A percentile compares a stretch with the other conserved stretches of the same genome.
Evolutionary conservation across 2,797 vertebrate species (phyloP).

Genomic region (Hylomyscus alleni): DNA sequence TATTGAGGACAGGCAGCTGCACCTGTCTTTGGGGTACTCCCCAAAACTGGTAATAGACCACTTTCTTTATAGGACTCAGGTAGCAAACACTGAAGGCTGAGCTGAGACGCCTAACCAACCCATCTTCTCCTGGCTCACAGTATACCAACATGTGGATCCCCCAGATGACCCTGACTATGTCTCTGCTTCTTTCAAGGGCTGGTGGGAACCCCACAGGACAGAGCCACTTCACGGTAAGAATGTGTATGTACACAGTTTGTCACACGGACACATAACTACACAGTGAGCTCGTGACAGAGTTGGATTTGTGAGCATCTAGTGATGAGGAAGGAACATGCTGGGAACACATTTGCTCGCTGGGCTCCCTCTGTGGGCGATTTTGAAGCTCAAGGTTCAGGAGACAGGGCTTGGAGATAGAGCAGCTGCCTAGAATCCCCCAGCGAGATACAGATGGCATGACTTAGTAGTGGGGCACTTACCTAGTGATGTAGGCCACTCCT

Average conservation of each 20-base stretch:
- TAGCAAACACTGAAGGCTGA: not conserved
- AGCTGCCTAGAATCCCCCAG: not conserved
- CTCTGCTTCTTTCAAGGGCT: not conserved
- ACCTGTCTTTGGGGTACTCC: not conserved
- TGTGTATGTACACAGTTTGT: not conserved
- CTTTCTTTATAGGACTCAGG: not conserved
- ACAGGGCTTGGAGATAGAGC: not conserved
- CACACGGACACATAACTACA: not conserved
- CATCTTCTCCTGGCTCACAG: not conserved
- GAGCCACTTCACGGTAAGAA: not conserved
- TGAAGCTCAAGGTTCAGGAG: not conserved
- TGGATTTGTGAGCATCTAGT: rapidly evolving
- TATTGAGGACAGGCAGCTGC: not conserved
- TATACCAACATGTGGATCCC: rapidly evolving
- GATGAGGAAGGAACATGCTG: not conserved
- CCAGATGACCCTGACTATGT: rapidly evolving
- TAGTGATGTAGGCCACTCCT: not conserved
- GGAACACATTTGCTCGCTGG: not conserved
- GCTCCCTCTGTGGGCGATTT: not conserved
- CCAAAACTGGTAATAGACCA: not conserved
- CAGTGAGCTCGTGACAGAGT: not conserved
- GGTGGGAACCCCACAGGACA: not conserved
- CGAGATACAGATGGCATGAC: not conserved
- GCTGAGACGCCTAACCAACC: not conserved
- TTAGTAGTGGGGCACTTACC: not conserved